Evolutionary conservation across 2,797 vertebrate species (phyloP), one percentile per base, ranked within the genome.

Genomic region (Poecilia picta): DNA sequence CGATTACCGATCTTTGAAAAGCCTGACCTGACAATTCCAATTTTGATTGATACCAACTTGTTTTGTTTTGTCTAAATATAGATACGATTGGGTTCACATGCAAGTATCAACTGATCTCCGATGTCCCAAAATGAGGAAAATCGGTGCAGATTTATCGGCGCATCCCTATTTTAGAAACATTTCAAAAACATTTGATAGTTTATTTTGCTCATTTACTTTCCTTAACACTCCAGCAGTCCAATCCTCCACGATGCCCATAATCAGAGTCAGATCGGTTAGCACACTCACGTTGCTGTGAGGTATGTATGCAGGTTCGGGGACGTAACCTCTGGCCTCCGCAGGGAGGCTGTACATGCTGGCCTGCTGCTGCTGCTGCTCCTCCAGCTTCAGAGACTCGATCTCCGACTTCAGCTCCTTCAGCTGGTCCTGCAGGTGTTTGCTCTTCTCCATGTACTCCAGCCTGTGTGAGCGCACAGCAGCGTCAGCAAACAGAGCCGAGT

Each of bases 361-460:
- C 79, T 96, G 95, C 57, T 96, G 95, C 88, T 98, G 97, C 86
- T 96, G 96, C 88, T 97, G 97, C 83, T 98, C 97, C 91, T 98
- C 97, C 62, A 97, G 89, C 92, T 98, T 98, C 92, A 98, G 90
- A 79, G 97, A 96, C 71, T 97, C 96, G 2, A 98, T 98, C 95
- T 97, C 97, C 0, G 96, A 94, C 87, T 98, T 98, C 47, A 99
- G 96, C 73, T 98, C 97, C 89, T 98, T 97, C 89, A 97, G 93
- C 75, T 97, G 96, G 88, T 98, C 97, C 94, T 98, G 97, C 0
- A 98, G 96, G 90, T 96, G 96, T 89, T 97, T 97, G 89, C 97
- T 98, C 92, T 98, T 98, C 91, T 99, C 97, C 91, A 98, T 96
- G 92, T 98, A 98, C 88, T 98, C 98, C 74, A 99, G 86, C 85